phyloP scores from a whole-genome alignment of 2,113 vertebrate species.

The Ailurus styani region DNA sequence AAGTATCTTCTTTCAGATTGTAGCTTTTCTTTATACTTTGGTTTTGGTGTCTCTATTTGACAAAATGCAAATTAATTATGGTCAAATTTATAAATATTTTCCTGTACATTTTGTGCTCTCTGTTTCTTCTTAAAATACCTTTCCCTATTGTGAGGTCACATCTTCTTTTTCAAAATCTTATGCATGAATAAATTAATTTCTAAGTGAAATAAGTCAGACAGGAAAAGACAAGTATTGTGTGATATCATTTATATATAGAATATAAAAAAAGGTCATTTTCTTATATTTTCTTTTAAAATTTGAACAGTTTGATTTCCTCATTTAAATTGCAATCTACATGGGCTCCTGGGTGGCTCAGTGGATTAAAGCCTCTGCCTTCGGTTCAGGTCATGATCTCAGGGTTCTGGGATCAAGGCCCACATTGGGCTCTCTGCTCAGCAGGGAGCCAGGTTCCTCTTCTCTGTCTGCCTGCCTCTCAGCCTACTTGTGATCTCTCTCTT shows the following conservation, averaged over 20 bases:
- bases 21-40: neutral
- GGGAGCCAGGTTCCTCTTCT: no score
- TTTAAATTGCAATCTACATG: neutral
- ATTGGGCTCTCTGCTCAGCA: no score
- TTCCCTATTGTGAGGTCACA: neutral
- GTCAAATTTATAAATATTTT: neutral
- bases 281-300: neutral
- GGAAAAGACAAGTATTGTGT: neutral
- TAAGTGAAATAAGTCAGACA: neutral
- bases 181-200: neutral
- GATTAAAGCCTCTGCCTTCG: no score
- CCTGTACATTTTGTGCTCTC: neutral
- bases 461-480: no score
- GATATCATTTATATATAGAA: neutral
- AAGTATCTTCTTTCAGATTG: neutral
- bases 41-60: neutral
- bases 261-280: neutral
- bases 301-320: neutral
- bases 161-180: neutral
- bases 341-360: no score
- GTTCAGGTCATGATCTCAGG: no score
- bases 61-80: neutral
- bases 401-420: no score
- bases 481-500: no score
- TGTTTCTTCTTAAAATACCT: neutral